Evolutionary conservation across 2,113 vertebrate genomes (phyloP).

Genomic region (Anoplopoma fimbria): DNA sequence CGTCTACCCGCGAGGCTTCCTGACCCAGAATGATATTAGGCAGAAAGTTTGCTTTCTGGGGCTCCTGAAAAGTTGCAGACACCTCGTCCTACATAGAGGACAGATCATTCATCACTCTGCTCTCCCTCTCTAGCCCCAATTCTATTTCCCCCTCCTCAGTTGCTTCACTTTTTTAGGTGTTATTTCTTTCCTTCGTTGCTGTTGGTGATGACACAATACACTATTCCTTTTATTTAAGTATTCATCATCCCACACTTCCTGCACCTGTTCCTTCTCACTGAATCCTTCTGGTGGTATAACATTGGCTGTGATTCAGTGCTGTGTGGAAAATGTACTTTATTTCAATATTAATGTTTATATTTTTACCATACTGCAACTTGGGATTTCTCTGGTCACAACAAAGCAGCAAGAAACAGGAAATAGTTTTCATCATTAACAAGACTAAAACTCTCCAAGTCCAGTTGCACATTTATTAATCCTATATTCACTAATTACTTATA

Average conservation of each 20-base stretch:
- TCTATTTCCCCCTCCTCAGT: constrained; percentile 41
- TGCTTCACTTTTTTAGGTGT: background rate
- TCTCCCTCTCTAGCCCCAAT: constrained; percentile 59
- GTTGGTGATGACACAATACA: constrained; percentile 5
- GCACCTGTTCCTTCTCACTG: constrained; percentile 24
- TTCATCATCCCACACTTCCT: background rate
- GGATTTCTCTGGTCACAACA: background rate
- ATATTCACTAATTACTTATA: background rate
- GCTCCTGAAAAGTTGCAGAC: constrained; percentile 77
- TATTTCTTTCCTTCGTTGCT: constrained; percentile 6
- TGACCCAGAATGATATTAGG: constrained; percentile 79
- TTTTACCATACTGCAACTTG: background rate
- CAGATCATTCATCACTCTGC: constrained; percentile 71
- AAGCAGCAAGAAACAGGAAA: constrained; percentile 13
- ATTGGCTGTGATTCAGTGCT: background rate
- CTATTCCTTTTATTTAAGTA: background rate
- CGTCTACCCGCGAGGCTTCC: constrained; percentile 58
- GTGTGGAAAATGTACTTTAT: background rate
- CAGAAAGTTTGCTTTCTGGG: constrained; percentile 79
- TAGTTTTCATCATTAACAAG: background rate
- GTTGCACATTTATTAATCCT: background rate
- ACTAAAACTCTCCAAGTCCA: background rate
- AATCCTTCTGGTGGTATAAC: background rate
- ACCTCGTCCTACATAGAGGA: constrained; percentile 77
- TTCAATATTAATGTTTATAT: background rate